Evolutionary conservation across 1,140 invertebrate genomes (phyloP).

Genomic region (Drosophila sproati): DNA sequence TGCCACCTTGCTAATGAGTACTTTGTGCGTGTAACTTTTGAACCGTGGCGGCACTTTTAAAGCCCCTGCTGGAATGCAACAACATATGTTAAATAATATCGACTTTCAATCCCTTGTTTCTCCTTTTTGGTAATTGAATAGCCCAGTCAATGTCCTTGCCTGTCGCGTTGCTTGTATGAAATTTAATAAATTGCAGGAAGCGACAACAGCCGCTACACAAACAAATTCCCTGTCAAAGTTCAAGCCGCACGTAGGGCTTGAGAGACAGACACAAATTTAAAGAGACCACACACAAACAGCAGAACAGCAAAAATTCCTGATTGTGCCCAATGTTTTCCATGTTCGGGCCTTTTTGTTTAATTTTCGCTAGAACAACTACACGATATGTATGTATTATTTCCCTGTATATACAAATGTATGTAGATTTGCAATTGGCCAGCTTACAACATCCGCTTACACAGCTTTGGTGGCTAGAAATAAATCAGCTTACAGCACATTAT

Average conservation of each 20-base stretch:
- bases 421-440: slow-evolving; percentile 66
- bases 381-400: background rate
- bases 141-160: slow-evolving; percentile 53
- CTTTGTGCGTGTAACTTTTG: slow-evolving; percentile 12
- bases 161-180: slow-evolving; percentile 44
- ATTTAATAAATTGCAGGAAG: slow-evolving; percentile 72
- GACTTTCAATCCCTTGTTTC: slow-evolving; percentile 19
- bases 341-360: slow-evolving; percentile 11
- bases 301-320: slow-evolving; percentile 16
- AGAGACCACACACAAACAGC: slow-evolving; percentile 24
- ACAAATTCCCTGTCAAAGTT: slow-evolving; percentile 64
- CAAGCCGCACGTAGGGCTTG: slow-evolving; percentile 68
- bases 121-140: slow-evolving; percentile 56
- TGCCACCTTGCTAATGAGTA: slow-evolving; percentile 3
- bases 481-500: slow-evolving; percentile 42
- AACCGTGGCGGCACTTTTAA: slow-evolving; percentile 21
- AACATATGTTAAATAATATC: slow-evolving; percentile 28
- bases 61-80: background rate
- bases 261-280: slow-evolving; percentile 20
- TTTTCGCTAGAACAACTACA: slow-evolving; percentile 60
- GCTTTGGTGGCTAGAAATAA: slow-evolving; percentile 49
- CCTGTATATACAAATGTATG: slow-evolving; percentile 15
- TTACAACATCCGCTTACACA: slow-evolving; percentile 76
- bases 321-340: slow-evolving; percentile 28
- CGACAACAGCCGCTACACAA: slow-evolving; percentile 41